Evolutionary conservation across 2,797 vertebrate genomes (phyloP), one percentile per base, ranked within the genome.

Genomic region (Molossus alvarezi): DNA sequence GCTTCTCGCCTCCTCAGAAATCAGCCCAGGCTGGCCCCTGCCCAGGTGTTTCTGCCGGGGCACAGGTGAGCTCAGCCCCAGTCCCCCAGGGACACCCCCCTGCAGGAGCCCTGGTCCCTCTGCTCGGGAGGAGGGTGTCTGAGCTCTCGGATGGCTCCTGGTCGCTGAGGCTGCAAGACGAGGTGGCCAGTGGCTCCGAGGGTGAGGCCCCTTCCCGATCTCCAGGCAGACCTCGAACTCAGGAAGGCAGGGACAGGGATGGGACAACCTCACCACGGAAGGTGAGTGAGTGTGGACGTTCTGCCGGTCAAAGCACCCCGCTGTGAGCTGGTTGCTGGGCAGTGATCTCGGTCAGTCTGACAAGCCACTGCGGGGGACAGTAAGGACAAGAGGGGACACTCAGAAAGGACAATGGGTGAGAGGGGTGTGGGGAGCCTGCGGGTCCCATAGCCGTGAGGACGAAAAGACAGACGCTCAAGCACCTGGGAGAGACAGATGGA

Each of bases 211-310:
- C 53, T 87, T 27, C 72, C 33, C 5, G 5, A 21, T 21, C 15
- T 37, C 9, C 1, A 4, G 65, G 29, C 2, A 2, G 29, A 15
- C 37, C 23, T 17, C 0, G 3, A 72, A 9, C 7, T 25, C 48
- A 1, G 3, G 23, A 14, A 0, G 3, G n/a, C 27, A 51, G 20
- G 0, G n/a, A 3, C 2, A 0, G 0, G 7, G 53, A 14, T 0
- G 12, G 17, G 9, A 3, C 17, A 0, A 3, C 13, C 1, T 27
- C 17, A 3, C 3, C 2, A 2, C 1, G 11, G 79, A 3, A n/a
- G 58, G 15, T 21, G 51, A 53, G 4, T 1, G 12, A 45, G 79
- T 3, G 6, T 20, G 27, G 25, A 7, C 0, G 0, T 5, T 1
- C 85, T 45, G 12, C 27, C 48, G 17, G 1, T 5, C 5, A 4